These are phyloP conservation scores for Drosophila albomicans DNA, from an alignment of 1,140 invertebrate species.

Conservation along the genomic window DNA sequence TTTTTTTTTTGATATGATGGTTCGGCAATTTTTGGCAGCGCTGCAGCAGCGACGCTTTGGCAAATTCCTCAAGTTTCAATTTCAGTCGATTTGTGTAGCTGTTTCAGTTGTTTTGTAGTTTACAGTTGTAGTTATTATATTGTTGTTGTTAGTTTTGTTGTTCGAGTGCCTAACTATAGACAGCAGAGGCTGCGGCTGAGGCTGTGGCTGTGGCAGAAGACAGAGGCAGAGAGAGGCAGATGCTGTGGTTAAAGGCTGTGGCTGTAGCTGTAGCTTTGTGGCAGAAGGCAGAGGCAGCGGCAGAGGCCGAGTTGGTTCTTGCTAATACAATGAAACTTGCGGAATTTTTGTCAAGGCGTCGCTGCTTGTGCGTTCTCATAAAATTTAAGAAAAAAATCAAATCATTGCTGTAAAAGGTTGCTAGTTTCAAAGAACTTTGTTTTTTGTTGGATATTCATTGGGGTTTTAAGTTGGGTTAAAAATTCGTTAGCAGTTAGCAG, in stretches of 20 bases:
- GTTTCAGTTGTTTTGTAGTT: slow-evolving; percentile 31
- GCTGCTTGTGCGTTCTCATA: slow-evolving; percentile 71
- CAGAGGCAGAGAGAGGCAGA: slow-evolving; percentile 17
- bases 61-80: slow-evolving; percentile 77
- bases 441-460: neutral
- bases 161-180: slow-evolving; percentile 21
- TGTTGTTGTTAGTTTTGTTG: slow-evolving; percentile 29
- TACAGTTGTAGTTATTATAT: slow-evolving; percentile 29
- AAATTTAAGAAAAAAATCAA: slow-evolving; percentile 85
- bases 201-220: neutral
- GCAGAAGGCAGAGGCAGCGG: slow-evolving; percentile 27
- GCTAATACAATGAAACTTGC: slow-evolving; percentile 63
- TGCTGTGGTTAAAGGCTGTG: slow-evolving; percentile 28
- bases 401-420: slow-evolving; percentile 79
- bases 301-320: slow-evolving; percentile 39
- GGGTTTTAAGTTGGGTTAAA: slow-evolving; percentile 31
- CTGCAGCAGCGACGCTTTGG: slow-evolving; percentile 80
- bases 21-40: slow-evolving; percentile 53
- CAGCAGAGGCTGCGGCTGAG: neutral
- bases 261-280: slow-evolving; percentile 29
- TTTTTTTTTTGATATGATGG: slow-evolving; percentile 43
- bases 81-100: slow-evolving; percentile 50
- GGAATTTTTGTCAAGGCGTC: slow-evolving; percentile 79
- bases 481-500: slow-evolving; percentile 20
- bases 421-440: slow-evolving; percentile 47